Evolutionary conservation across 1,140 invertebrate species (phyloP), one percentile per base, ranked within the genome.

Genomic region (Rhizoglyphus robini): DNA sequence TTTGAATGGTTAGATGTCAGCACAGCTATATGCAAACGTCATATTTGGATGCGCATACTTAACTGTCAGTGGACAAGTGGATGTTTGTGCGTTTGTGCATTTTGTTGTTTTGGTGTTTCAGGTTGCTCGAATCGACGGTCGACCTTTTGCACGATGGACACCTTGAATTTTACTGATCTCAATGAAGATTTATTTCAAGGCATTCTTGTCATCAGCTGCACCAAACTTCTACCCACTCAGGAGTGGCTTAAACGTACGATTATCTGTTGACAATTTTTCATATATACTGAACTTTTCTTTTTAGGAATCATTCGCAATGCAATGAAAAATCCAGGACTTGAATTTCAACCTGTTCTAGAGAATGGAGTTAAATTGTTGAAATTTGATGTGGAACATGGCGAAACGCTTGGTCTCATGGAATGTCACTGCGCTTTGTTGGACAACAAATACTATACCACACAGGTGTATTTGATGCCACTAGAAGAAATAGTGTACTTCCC

Each of bases 391-490:
- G 30, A 60, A n/a, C 1, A 34, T n/a, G 13, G 8, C 2, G 13
- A 30, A 23, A 1, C 31, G 2, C n/a, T 46, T 32, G 58, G 2
- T 20, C 48, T 32, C 1, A 23, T 60, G 15, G 15, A 32, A 34
- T 60, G 38, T 34, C 58, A 60, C 15, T 46, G 29, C 2, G 58
- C 58, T 11, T 20, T 51, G 23, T 36, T 69, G 36, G 25, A 29
- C 18, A 68, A 47, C n/a, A 68, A 65, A 41, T 62, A 68, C 29
- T 67, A 63, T 41, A 61, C 41, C 0, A 41, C 65, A 20, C 30
- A 67, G 18, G 31, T 67, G 30, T 30, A 49, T 64, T 38, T 67
- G 11, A 29, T 62, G 5, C 25, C 18, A 20, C 13, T 67, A 31
- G 20, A 15, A 13, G 41, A 61, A 15, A 18, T 20, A 23, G n/a